Evolutionary conservation across 2,797 vertebrate genomes (phyloP), one percentile per base, ranked within the genome.

Genomic region (Varecia variegata): DNA sequence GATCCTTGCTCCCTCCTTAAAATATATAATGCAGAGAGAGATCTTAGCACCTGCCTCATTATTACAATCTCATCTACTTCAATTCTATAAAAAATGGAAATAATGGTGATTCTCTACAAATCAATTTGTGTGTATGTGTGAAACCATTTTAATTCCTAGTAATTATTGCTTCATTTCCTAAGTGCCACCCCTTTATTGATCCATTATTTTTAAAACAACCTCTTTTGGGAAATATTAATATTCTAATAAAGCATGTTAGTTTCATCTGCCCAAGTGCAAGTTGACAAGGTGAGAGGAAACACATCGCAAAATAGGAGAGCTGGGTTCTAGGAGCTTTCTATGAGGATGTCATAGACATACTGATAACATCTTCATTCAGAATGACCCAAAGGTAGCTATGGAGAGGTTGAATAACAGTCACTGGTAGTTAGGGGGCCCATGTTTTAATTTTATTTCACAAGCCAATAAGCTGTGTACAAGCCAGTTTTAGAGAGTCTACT

Each of bases 21-120:
- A 50, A 47, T 94, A 77, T 13, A 14, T 9, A 56, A 81, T 62
- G 5, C 17, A 54, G 32, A 87, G 38, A 87, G 38, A 84, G 60
- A 90, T 3, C 88, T 90, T 74, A 35, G 9, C 68, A 79, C 27
- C 58, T 27, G 60, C 2, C 76, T 68, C 74, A 67, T 21, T 54
- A 67, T 21, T 54, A 15, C 84, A 71, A 35, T 79, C 13, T 38
- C 32, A 60, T 35, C 7, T n/a, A 60, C 14, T 52, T 89, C 20
- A 84, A 18, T n/a, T 93, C 52, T 45, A 68, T 40, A 38, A 62
- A 89, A 74, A 93, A 73, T 52, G 7, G 52, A 89, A 94, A 90
- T 21, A 71, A 54, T 47, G 23, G 23, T 11, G 82, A 68, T 23
- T 20, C 47, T 21, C n/a, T 8, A 58, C 47, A 25, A 74, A 65